phyloP scores from a whole-genome alignment of 2,888 invertebrate genomes.

The Mythimna albipuncta region DNA sequence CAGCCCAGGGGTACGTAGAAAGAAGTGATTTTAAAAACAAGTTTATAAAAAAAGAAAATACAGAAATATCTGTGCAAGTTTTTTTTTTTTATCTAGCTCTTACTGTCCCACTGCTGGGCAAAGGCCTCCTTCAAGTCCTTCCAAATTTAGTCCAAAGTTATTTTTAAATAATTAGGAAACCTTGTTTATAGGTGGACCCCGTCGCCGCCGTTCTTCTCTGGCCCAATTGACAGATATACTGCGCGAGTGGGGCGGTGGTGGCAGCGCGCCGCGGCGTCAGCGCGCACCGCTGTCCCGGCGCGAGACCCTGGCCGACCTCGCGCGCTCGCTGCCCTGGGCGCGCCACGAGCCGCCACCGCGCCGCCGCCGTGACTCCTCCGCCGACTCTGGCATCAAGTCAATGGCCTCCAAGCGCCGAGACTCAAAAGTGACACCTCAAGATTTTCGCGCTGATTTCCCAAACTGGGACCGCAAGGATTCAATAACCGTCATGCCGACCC shows the following conservation, averaged over 20 bases:
- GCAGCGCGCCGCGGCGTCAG: constrained; percentile 88
- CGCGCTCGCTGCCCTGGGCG: constrained; percentile 96
- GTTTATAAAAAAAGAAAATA: not conserved
- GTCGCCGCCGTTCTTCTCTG: constrained; percentile 95
- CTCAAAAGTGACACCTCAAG: constrained; percentile 92
- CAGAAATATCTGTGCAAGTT: too few species aligned
- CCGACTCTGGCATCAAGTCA: constrained; percentile 95
- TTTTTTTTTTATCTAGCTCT: too few species aligned
- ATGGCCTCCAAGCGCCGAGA: constrained; percentile 94
- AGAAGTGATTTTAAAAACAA: not conserved
- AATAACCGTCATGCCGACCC: constrained; percentile 87
- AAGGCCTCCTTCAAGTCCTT: too few species aligned
- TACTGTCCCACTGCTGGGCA: too few species aligned
- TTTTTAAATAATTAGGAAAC: constrained; percentile 13
- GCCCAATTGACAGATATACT: constrained; percentile 97
- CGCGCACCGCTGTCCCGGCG: constrained; percentile 94
- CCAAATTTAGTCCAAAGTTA: too few species aligned
- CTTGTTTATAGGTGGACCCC: constrained; percentile 89
- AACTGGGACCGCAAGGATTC: constrained; percentile 93
- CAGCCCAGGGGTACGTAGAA: constrained; percentile 81
- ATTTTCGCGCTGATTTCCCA: constrained; percentile 93
- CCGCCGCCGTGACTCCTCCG: constrained; percentile 96
- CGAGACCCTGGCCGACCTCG: constrained; percentile 96
- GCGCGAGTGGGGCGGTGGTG: constrained; percentile 95
- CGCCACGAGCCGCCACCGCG: constrained; percentile 91